These are phyloP conservation scores for Lepidurus apus DNA, from an alignment of 1,140 invertebrate species.

Conservation along the genomic window DNA sequence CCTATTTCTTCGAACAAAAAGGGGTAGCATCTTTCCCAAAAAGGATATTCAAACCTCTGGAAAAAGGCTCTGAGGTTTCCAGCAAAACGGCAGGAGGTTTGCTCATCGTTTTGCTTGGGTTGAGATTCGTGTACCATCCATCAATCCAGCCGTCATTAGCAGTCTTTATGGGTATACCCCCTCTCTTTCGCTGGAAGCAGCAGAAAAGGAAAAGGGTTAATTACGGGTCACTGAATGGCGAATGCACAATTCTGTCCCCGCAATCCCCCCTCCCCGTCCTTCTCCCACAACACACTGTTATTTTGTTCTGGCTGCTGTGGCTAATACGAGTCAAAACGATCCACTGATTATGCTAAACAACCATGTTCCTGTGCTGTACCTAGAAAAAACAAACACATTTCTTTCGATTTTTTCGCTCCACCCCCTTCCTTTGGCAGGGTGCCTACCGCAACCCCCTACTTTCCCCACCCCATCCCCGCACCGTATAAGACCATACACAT, in stretches of 20 bases:
- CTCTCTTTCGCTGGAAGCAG: not conserved
- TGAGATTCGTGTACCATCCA: slow-evolving; percentile 1
- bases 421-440: no score
- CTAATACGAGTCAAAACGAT: no score
- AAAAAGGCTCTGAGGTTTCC: not conserved
- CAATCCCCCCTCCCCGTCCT: not conserved
- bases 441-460: no score
- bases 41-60: no score
- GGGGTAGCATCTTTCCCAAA: no score
- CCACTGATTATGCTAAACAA: no score
- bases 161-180: not conserved
- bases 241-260: not conserved
- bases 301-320: not conserved
- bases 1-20: no score
- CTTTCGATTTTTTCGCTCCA: no score
- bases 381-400: no score
- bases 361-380: no score
- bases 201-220: not conserved
- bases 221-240: slow-evolving; percentile 1
- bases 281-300: not conserved
- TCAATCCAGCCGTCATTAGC: slow-evolving; percentile 10
- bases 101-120: not conserved
- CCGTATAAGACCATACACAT: no score
- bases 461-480: no score
- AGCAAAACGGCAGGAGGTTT: not conserved